Conservation (phyloP, 2,888 invertebrate genomes). For the Lordiphosa fenestrarum region DNA sequence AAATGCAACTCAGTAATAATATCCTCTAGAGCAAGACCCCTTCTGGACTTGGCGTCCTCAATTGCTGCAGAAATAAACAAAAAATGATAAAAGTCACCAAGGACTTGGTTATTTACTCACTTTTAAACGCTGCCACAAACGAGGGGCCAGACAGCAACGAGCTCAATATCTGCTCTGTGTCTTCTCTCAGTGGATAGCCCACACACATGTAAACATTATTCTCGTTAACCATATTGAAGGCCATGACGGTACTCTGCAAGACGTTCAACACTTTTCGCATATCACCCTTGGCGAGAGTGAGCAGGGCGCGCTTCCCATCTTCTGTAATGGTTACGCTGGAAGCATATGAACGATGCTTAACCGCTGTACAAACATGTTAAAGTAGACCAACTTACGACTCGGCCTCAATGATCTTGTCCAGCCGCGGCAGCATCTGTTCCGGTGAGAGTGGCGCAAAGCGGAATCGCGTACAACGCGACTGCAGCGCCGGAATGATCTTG, state of each 20-base stretch:
- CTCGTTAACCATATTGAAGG: conserved; percentile 93
- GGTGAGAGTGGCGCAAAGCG: conserved; percentile 94
- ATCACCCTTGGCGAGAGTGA: conserved; percentile 95
- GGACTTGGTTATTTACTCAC: conserved; percentile 36
- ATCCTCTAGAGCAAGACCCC: conserved; percentile 96
- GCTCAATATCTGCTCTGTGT: conserved; percentile 93
- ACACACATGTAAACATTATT: conserved; percentile 96
- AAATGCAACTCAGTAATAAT: conserved; percentile 95
- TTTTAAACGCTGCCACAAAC: conserved; percentile 76
- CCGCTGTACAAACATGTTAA: background rate
- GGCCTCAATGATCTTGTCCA: conserved; percentile 89
- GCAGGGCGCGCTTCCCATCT: conserved; percentile 93
- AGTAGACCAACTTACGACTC: conserved; percentile 84
- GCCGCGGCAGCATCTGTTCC: conserved; percentile 93
- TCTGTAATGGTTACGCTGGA: conserved; percentile 89
- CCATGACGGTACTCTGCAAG: conserved; percentile 96
- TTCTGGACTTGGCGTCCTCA: conserved; percentile 90
- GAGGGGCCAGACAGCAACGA: conserved; percentile 83
- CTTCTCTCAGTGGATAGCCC: conserved; percentile 94
- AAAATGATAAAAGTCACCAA: background rate
- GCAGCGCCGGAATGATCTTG: conserved; percentile 99
- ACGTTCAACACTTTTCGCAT: conserved; percentile 99
- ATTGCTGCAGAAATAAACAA: conserved; percentile 74
- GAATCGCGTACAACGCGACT: conserved; percentile 98
- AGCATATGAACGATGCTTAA: background rate